Evolutionary conservation across 2,888 invertebrate genomes (phyloP), one percentile per base, ranked within the genome.

Genomic region (Laspeyria flexula): DNA sequence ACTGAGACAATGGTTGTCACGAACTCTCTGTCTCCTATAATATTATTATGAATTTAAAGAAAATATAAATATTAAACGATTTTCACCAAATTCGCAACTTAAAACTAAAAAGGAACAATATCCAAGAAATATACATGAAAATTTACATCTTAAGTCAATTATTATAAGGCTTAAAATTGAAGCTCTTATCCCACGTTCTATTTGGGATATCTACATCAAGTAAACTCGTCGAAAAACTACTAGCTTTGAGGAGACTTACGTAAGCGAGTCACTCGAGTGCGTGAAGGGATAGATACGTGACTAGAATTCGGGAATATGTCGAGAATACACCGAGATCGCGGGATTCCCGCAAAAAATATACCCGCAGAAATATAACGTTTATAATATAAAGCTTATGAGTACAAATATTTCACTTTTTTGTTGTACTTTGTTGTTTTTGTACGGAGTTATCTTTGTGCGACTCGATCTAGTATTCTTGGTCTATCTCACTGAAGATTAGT

Each of bases 361-460:
- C 25, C 25, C 35, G 18, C 51, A 42, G 39, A 35, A 50, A 44
- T 39, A 39, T 37, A 15, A 29, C 40, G 37, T 40, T 43, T 50
- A 50, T 50, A 35, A 40, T 30, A 40, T 33, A 34, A 40, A 27
- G 40, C 50, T 50, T 50, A 50, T 44, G 50, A 43, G 37, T 15
- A 15, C 9, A 30, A 35, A 47, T 47, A 47, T 47, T 47, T 41
- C 41, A 41, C 35, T 47, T 47, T 42, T 47, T n/a, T n/a, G n/a
- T n/a, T n/a, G n/a, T 42, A 35, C 35, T 47, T 10, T 35, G 5
- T 4, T 47, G 25, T 2, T 35, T 29, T 35, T 34, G 13, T 34
- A 13, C 37, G 41, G 23, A 9, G 30, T 31, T 25, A 7, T 23
- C 38, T 37, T 30, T 23, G 44, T 38, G 7, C 7, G 3, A 6